Conservation (phyloP, 2,113 vertebrate species). For the Numenius arquata region DNA sequence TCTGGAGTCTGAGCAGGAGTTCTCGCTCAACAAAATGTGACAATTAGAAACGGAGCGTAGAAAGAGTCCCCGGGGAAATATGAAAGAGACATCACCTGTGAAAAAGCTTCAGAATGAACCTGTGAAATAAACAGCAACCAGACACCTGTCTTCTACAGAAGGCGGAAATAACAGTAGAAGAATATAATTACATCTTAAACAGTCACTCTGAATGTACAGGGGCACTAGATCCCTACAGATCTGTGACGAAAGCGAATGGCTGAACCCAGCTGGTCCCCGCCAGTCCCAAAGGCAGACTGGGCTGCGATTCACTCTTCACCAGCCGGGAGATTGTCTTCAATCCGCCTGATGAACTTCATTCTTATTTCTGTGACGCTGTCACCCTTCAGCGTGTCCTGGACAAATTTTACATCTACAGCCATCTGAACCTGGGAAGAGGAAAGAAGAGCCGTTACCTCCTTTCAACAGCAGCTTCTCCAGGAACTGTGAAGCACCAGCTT, state of each 20-base stretch:
- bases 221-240: background rate
- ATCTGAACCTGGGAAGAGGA: conserved; percentile 88
- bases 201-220: conserved; percentile 50
- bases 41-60: conserved; percentile 1
- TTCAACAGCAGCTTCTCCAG: background rate
- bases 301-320: conserved; percentile 86
- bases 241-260: background rate
- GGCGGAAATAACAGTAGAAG: conserved; percentile 58
- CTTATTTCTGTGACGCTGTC: conserved; percentile 96
- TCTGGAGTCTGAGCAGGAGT: background rate
- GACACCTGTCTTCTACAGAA: conserved; percentile 36
- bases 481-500: background rate
- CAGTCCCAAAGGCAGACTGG: background rate
- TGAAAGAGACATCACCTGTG: conserved; percentile 13
- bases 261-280: conserved; percentile 8
- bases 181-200: conserved; percentile 39
- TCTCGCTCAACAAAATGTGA: background rate
- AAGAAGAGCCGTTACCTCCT: background rate
- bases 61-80: conserved; percentile 3
- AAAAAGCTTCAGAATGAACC: conserved; percentile 53
- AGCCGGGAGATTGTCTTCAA: conserved; percentile 96
- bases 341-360: conserved; percentile 97
- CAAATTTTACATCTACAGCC: conserved; percentile 97
- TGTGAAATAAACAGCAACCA: conserved; percentile 37
- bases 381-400: conserved; percentile 93